Evolutionary conservation across 2,797 vertebrate genomes (phyloP).

Genomic region (Crax fasciolata): DNA sequence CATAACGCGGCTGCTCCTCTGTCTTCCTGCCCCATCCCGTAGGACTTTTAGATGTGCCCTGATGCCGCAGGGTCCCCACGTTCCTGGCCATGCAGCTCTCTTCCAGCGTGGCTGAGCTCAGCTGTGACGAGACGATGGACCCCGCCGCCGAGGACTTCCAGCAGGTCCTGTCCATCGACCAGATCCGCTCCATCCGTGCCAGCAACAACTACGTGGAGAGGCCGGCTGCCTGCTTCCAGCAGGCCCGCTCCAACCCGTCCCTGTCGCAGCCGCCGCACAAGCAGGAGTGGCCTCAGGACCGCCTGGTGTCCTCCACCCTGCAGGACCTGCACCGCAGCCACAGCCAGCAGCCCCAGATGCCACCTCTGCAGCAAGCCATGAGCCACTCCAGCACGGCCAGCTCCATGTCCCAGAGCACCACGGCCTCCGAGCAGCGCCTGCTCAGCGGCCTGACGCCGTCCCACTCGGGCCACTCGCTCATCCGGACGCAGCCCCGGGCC

Average conservation of each 20-base stretch:
- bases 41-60: constrained; percentile 92
- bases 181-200: constrained; percentile 93
- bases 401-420: constrained; percentile 93
- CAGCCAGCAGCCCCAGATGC: constrained; percentile 89
- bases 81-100: constrained; percentile 80
- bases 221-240: constrained; percentile 84
- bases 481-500: constrained; percentile 89
- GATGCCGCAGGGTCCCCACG: constrained; percentile 75
- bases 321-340: constrained; percentile 88
- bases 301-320: constrained; percentile 80
- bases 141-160: constrained; percentile 87
- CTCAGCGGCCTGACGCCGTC: constrained; percentile 90
- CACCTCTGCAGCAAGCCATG: constrained; percentile 87
- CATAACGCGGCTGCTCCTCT: not conserved
- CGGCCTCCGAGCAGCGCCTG: constrained; percentile 93
- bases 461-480: constrained; percentile 86
- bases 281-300: constrained; percentile 82
- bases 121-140: constrained; percentile 86
- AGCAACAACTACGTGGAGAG: constrained; percentile 97
- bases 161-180: constrained; percentile 94
- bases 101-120: constrained; percentile 74
- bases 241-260: constrained; percentile 86
- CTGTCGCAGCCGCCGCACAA: constrained; percentile 84
- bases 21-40: not conserved
- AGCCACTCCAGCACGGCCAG: constrained; percentile 96